Conservation (phyloP, 2,888 invertebrate species). For the Cecidostiba fungosa region DNA sequence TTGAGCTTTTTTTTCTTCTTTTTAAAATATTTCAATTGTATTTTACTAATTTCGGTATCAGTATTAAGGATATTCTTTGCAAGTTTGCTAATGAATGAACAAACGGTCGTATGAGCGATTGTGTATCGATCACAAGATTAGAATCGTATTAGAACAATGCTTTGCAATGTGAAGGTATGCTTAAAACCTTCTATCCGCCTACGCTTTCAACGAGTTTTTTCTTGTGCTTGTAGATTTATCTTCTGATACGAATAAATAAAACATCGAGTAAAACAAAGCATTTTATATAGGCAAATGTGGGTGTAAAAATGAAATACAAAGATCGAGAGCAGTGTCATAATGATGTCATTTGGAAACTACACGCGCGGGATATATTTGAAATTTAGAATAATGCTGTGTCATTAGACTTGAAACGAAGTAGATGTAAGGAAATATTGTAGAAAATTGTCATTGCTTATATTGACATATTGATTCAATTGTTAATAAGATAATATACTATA, state of each 20-base stretch:
- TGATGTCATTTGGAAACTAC: not conserved
- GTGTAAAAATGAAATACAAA: not conserved
- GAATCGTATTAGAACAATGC: no score
- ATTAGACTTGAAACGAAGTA: not conserved
- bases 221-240: not conserved
- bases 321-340: not conserved
- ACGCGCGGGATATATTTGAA: not conserved
- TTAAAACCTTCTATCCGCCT: not conserved
- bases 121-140: no score
- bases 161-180: not conserved
- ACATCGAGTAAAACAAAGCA: not conserved
- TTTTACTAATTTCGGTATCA: no score
- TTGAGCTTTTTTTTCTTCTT: no score
- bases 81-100: no score
- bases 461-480: not conserved
- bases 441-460: not conserved
- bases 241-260: constrained; percentile 9
- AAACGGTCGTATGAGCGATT: no score
- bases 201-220: not conserved
- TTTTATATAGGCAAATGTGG: not conserved
- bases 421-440: not conserved
- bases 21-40: no score
- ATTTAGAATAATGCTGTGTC: not conserved
- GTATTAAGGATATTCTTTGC: no score
- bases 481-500: no score